These are phyloP conservation scores for Cryptus armator DNA, from an alignment of 2,888 invertebrate genomes.

Conservation along the genomic window DNA sequence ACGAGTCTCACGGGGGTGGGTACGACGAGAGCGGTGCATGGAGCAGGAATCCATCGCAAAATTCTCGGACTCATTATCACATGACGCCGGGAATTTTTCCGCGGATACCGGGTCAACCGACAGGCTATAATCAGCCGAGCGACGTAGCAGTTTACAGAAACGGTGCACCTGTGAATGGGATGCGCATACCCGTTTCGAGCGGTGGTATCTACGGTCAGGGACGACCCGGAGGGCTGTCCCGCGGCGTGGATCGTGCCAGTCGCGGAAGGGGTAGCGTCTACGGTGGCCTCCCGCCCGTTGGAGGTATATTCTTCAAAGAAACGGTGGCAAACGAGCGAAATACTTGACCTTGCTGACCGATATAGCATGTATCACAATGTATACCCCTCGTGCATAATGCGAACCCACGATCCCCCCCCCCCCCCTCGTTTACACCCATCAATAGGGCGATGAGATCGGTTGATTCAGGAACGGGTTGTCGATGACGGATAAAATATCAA, in stretches of 20 bases:
- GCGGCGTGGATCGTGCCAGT: conserved; percentile 68
- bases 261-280: conserved; percentile 72
- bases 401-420: too few relatives aligned
- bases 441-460: not conserved
- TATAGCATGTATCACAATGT: conserved; percentile 5
- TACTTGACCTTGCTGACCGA: conserved; percentile 33
- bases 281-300: conserved; percentile 64
- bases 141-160: conserved; percentile 77
- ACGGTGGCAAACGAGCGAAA: not conserved
- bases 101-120: conserved; percentile 69
- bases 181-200: conserved; percentile 69
- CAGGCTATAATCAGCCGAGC: conserved; percentile 72
- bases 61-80: conserved; percentile 68
- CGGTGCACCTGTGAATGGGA: conserved; percentile 76
- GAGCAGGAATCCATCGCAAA: conserved; percentile 67
- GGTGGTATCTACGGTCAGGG: conserved; percentile 73
- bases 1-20: conserved; percentile 67
- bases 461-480: not conserved
- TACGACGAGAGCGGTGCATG: conserved; percentile 68
- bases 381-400: too few relatives aligned
- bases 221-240: conserved; percentile 62
- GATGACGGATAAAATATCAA: not conserved
- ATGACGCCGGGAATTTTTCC: conserved; percentile 74
- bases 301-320: conserved; percentile 55
- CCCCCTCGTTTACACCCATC: too few relatives aligned